Conservation (phyloP, 2,113 vertebrate genomes). For the Passer montanus region DNA sequence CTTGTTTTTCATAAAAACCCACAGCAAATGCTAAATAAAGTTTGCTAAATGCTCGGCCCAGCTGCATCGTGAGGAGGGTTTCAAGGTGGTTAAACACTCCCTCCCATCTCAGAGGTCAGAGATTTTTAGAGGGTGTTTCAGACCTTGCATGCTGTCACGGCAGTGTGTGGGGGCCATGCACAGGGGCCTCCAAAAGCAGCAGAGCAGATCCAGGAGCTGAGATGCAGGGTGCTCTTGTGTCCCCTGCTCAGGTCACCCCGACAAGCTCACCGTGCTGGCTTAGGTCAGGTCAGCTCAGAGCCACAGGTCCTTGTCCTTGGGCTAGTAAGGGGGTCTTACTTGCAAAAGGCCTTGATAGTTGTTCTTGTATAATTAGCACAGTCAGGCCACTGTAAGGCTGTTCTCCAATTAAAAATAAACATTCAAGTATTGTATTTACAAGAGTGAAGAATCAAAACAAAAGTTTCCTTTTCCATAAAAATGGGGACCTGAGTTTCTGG, state of each 20-base stretch:
- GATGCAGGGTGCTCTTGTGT: rapidly evolving
- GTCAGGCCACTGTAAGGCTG: background rate
- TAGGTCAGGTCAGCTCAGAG: background rate
- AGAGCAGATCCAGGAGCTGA: rapidly evolving
- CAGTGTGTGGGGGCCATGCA: rapidly evolving
- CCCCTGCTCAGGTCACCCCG: background rate
- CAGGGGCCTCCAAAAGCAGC: background rate
- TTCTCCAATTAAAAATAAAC: background rate
- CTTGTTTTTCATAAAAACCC: background rate
- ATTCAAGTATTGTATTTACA: background rate
- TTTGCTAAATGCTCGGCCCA: background rate
- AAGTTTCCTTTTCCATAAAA: background rate
- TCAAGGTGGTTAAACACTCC: background rate
- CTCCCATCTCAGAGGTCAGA: rapidly evolving
- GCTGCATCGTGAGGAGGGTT: background rate
- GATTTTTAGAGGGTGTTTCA: background rate
- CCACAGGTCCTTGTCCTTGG: background rate
- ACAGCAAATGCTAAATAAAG: background rate
- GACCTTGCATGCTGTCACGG: rapidly evolving
- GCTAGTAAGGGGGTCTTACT: rapidly evolving
- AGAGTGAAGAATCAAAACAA: background rate
- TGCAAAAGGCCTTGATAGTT: background rate
- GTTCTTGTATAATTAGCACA: background rate
- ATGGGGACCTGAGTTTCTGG: background rate
- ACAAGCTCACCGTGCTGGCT: rapidly evolving